Evolutionary conservation across 2,888 invertebrate species (phyloP).

Genomic region (Netelia melanura): DNA sequence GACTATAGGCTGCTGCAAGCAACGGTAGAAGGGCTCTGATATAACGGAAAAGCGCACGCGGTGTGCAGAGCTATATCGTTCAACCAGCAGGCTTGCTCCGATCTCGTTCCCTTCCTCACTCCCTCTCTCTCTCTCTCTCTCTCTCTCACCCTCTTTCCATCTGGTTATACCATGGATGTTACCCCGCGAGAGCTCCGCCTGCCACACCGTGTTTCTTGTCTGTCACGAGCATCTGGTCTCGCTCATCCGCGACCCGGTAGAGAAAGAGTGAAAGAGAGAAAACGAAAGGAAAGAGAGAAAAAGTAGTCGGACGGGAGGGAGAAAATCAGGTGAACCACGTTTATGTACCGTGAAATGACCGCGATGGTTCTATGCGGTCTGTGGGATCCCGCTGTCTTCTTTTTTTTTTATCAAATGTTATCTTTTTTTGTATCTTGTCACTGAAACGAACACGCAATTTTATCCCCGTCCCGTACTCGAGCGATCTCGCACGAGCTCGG

Average conservation of each 20-base stretch:
- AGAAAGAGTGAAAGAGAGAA: too few relatives aligned
- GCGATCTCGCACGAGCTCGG: slow-evolving; percentile 8
- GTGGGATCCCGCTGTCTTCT: slow-evolving; percentile 27
- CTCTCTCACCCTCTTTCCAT: not conserved
- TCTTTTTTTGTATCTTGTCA: slow-evolving; percentile 13
- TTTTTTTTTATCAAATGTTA: slow-evolving; percentile 5
- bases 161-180: not conserved
- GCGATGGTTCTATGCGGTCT: slow-evolving; percentile 54
- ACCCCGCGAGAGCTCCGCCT: not conserved
- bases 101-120: not conserved
- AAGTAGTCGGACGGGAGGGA: not conserved
- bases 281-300: too few relatives aligned
- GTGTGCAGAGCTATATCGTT: slow-evolving; percentile 14
- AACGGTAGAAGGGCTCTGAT: slow-evolving; percentile 69
- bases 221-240: slow-evolving; percentile 70
- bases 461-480: slow-evolving; percentile 1
- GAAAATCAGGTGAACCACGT: slow-evolving; percentile 69
- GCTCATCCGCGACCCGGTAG: slow-evolving; percentile 11
- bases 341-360: slow-evolving; percentile 72
- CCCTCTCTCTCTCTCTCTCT: slow-evolving; percentile 31
- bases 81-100: slow-evolving; percentile 26
- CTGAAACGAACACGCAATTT: slow-evolving; percentile 21
- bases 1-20: slow-evolving; percentile 50
- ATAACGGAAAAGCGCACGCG: slow-evolving; percentile 69
- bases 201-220: slow-evolving; percentile 64